Evolutionary conservation across 2,888 invertebrate species (phyloP), one percentile per base, ranked within the genome.

Genomic region (Amphipoea oculea): DNA sequence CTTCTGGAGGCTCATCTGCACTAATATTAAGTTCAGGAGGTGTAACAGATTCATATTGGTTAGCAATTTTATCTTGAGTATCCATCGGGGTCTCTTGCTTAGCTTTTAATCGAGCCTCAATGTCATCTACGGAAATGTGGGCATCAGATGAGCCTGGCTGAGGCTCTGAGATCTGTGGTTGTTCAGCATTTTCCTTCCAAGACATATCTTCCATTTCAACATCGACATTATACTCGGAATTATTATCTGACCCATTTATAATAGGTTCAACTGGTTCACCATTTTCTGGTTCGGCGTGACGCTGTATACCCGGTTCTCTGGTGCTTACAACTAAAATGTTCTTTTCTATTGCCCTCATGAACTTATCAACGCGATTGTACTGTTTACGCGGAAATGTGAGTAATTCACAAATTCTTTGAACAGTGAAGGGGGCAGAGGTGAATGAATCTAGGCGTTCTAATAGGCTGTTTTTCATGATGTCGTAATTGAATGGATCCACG

Each of bases 291-390:
- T 98, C 98, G 23, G 97, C 95, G 48, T 94, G 96, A 70, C 97
- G 97, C 88, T 97, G 97, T 36, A 95, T 93, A 23, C 98, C 98
- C 4, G 98, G 98, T 91, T 98, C 98, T 88, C 97, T 97, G 57
- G 98, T 98, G 92, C 98, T 98, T 17, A 99, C 99, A 81, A 99
- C 99, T 89, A 99, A 96, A 89, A 99, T 98, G 91, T 99, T 99
- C 95, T 99, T 99, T 94, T 99, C 99, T 81, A 99, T 97, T 0
- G 99, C 99, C 81, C 99, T 97, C 98, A 99, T 98, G 94, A 98
- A 99, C 95, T 99, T 99, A 94, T 99, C 99, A 83, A 99, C 98
- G 83, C 99, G 97, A 92, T 98, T 99, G 95, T 99, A 99, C 93
- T 99, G 99, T 93, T 99, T 99, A 42, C 98, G 97, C 3, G 99